These are phyloP conservation scores for Trachurus trachurus DNA, from an alignment of 2,797 vertebrate genomes.

Conservation along the genomic window DNA sequence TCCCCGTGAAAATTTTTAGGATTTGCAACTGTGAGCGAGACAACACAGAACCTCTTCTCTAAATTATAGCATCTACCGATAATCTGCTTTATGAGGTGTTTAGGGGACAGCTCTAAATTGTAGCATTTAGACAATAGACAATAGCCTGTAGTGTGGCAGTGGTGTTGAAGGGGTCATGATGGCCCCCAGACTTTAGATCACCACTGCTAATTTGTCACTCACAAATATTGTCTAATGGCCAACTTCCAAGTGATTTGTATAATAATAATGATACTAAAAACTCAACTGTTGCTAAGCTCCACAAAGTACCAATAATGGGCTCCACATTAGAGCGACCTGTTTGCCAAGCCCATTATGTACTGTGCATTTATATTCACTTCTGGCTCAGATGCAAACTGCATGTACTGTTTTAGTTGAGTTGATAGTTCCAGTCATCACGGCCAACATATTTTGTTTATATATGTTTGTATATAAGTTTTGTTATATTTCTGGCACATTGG, in stretches of 20 bases:
- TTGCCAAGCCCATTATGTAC: constrained; percentile 2
- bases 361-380: constrained; percentile 3
- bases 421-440: constrained; percentile 14
- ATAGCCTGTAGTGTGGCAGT: too few species aligned
- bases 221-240: neutral
- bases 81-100: too few species aligned
- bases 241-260: neutral
- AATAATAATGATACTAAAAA: neutral
- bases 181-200: too few species aligned
- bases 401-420: neutral
- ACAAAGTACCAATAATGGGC: neutral
- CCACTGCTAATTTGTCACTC: neutral
- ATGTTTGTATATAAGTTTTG: neutral
- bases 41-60: too few species aligned
- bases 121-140: too few species aligned
- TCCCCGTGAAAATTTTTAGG: too few species aligned
- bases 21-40: too few species aligned
- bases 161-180: too few species aligned
- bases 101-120: too few species aligned
- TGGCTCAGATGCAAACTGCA: neutral
- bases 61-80: too few species aligned
- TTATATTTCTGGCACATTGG: neutral
- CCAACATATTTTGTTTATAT: neutral
- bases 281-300: neutral
- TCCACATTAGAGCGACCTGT: neutral